Base-by-base conservation (phyloP, 35 echinoderm and acorn worm species). In the Stichopus chloronotus region DNA sequence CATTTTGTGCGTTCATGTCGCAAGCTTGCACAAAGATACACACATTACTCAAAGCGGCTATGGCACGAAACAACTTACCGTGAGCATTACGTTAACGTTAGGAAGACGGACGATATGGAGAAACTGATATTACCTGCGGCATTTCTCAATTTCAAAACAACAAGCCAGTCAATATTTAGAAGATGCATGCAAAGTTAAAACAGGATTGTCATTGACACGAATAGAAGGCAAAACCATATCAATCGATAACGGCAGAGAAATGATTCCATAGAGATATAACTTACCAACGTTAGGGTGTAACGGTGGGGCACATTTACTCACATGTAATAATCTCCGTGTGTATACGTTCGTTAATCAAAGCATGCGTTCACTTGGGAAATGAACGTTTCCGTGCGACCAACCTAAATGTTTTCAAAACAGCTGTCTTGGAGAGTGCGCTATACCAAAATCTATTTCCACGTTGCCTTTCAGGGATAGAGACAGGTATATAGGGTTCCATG, bases 301-400 rank as follows among this genome's bases (percentile, higher is more conserved):
- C 61, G 61, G 61, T 65, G 61, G 61, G 61, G 61, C 61, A 65
- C 61, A 65, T 65, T 65, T 65, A 65, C 61, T 65, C 61, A 65
- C 61, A 65, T 65, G 61, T 19, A 65, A 65, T 65, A 65, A 65
- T 65, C 61, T 14, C 61, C 11, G 19, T 65, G 61, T 65, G 61
- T 65, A 14, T 43, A 43, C 30, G 30, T 43, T 43, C 30, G 30
- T 43, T 43, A 43, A 43, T 43, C 30, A 43, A 43, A 43, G 30
- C 30, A 43, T 43, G 30, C 30, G 19, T 65, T 11, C 61, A 65
- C 19, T 11, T 11, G 30, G 61, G 61, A 65, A 65, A 65, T 11
- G 61, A 65, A 19, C 61, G 61, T 65, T 65, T 65, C 61, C 61
- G 61, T 65, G 61, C 61, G 61, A 65, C 61, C 61, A 65, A 65